A percentile compares a stretch with the other conserved stretches of the same genome.
Evolutionary conservation across 2,888 invertebrate species (phyloP).

Genomic region (Trypoxylon attenuatum): DNA sequence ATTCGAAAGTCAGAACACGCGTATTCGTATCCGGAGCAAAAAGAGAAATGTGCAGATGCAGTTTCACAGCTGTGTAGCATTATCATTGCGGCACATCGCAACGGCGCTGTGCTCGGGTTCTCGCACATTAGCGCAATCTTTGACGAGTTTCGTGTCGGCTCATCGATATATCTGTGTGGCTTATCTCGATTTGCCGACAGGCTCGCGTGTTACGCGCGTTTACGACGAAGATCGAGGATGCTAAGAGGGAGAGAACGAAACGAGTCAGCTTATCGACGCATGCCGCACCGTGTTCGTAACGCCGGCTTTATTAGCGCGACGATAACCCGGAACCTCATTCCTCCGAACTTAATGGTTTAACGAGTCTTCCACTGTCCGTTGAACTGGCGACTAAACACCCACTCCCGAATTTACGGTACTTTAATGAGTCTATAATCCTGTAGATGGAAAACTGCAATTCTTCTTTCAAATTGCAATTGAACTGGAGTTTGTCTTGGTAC

Average conservation of each 20-base stretch:
- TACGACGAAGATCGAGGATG: constrained; percentile 45
- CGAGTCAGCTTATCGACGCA: constrained; percentile 60
- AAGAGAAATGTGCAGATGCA: too few relatives aligned
- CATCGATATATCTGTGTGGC: constrained; percentile 26
- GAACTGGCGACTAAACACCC: too few relatives aligned
- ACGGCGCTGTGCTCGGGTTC: constrained; percentile 12
- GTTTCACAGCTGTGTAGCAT: constrained; percentile 11
- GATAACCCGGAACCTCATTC: constrained; percentile 57
- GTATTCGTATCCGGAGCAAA: background rate
- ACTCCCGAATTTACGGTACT: too few relatives aligned
- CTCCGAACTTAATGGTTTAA: constrained; percentile 50
- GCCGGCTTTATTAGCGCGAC: constrained; percentile 62
- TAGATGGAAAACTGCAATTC: too few relatives aligned
- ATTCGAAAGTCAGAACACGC: too few relatives aligned
- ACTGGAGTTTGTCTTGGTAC: too few relatives aligned
- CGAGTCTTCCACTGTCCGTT: constrained; percentile 25
- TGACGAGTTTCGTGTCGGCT: constrained; percentile 27
- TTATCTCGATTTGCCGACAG: constrained; percentile 47
- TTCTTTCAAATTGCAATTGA: too few relatives aligned
- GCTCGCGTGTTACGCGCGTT: constrained; percentile 52
- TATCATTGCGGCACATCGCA: constrained; percentile 22
- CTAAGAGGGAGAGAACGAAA: constrained; percentile 53
- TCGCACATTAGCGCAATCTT: constrained; percentile 37
- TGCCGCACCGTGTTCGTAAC: constrained; percentile 56
- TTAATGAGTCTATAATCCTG: too few relatives aligned